These are phyloP conservation scores for Anastrepha ludens DNA, from an alignment of 1,140 invertebrate species.

Conservation along the genomic window DNA sequence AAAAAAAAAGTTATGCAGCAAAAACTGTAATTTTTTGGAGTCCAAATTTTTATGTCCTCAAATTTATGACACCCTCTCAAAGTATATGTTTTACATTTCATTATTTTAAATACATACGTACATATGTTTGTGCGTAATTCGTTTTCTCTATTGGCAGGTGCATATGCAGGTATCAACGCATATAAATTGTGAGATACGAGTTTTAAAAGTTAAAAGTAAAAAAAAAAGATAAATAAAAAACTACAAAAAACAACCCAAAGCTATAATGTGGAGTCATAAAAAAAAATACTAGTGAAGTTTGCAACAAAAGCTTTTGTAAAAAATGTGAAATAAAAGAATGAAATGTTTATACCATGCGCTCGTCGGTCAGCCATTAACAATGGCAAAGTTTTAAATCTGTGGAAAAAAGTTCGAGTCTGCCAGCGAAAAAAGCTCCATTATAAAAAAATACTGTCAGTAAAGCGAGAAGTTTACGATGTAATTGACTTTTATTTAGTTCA, in stretches of 20 bases:
- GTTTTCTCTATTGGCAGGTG: background rate
- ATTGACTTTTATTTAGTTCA: conserved; percentile 39
- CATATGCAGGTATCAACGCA: background rate
- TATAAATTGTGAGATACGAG: background rate
- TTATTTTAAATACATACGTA: background rate
- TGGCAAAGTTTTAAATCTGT: background rate
- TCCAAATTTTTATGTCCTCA: background rate
- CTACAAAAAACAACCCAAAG: background rate
- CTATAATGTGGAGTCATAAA: background rate
- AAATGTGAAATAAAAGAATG: background rate
- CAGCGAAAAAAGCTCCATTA: background rate
- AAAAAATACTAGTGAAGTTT: background rate
- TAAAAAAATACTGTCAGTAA: background rate
- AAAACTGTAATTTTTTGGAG: background rate
- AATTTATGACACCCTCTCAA: background rate
- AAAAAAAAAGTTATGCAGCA: no score
- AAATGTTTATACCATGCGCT: background rate
- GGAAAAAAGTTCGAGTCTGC: background rate
- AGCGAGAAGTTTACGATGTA: conserved; percentile 31
- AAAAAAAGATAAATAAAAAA: conserved; percentile 22
- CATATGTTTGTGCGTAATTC: background rate
- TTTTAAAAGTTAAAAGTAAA: background rate
- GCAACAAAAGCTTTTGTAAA: background rate
- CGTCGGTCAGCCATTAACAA: background rate
- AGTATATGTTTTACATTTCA: background rate